Conservation (phyloP, 2,113 vertebrate species). For the Procavia capensis region DNA sequence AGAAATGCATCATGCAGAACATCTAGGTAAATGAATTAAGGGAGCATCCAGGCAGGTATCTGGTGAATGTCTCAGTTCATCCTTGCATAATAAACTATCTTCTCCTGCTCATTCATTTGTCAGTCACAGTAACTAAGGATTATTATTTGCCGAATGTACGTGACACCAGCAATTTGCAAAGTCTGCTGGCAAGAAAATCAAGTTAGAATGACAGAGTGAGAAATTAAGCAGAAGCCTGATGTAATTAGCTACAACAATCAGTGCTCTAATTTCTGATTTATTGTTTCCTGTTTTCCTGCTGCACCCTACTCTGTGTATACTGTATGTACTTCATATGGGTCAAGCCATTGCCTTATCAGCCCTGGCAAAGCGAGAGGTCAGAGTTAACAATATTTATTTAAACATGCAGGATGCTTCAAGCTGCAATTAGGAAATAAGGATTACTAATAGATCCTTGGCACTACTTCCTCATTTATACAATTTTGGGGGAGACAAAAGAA, state of each 20-base stretch:
- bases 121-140: slow-evolving; percentile 90
- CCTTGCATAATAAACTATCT: slow-evolving; percentile 88
- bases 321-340: slow-evolving; percentile 90
- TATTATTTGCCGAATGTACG: slow-evolving; percentile 90
- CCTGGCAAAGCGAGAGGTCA: slow-evolving; percentile 89
- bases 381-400: slow-evolving; percentile 95
- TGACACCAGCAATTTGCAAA: slow-evolving; percentile 92
- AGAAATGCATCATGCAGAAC: slow-evolving; percentile 86
- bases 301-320: slow-evolving; percentile 88
- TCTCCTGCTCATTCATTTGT: slow-evolving; percentile 89
- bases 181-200: slow-evolving; percentile 93
- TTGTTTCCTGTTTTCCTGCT: slow-evolving; percentile 96
- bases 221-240: slow-evolving; percentile 95
- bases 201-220: slow-evolving; percentile 93
- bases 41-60: slow-evolving; percentile 91
- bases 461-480: slow-evolving; percentile 86
- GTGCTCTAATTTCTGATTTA: slow-evolving; percentile 95
- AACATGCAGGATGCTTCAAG: slow-evolving; percentile 93
- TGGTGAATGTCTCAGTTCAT: slow-evolving; percentile 92
- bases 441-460: slow-evolving; percentile 89
- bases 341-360: slow-evolving; percentile 92
- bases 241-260: slow-evolving; percentile 96
- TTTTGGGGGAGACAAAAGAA: slow-evolving; percentile 67
- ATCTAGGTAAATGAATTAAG: slow-evolving; percentile 93
- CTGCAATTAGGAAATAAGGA: slow-evolving; percentile 93